Conservation (phyloP, 2,113 vertebrate species). For the Sminthopsis crassicaudata region DNA sequence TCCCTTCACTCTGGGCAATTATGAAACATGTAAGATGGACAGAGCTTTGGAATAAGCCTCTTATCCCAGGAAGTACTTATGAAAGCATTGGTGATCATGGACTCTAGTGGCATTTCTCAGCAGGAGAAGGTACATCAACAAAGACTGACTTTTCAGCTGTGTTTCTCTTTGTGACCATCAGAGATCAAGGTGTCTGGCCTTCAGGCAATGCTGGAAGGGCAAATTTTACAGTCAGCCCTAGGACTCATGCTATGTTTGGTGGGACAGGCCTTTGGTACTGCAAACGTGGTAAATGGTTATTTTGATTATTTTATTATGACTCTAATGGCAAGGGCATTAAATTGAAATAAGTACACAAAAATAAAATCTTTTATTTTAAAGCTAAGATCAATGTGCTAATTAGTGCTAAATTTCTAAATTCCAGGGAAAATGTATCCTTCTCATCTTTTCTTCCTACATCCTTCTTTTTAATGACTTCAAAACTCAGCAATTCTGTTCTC, state of each 20-base stretch:
- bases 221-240: background rate
- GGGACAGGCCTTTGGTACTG: background rate
- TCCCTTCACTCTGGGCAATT: background rate
- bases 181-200: background rate
- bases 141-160: background rate
- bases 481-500: no score
- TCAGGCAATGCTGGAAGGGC: background rate
- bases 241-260: background rate
- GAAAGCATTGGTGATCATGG: background rate
- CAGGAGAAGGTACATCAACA: no score
- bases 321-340: background rate
- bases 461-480: no score
- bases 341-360: conserved; percentile 8
- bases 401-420: conserved; percentile 51
- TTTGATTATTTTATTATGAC: conserved; percentile 1
- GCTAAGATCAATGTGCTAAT: conserved; percentile 69
- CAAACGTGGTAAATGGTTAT: background rate
- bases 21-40: background rate
- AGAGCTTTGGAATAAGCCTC: background rate
- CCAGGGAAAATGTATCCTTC: background rate
- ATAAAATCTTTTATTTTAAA: conserved; percentile 59
- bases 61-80: background rate
- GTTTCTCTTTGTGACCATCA: background rate
- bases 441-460: no score
- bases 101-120: background rate